Base-by-base conservation (phyloP, 2,888 invertebrate species). In the Aspidiotus rigidus region DNA sequence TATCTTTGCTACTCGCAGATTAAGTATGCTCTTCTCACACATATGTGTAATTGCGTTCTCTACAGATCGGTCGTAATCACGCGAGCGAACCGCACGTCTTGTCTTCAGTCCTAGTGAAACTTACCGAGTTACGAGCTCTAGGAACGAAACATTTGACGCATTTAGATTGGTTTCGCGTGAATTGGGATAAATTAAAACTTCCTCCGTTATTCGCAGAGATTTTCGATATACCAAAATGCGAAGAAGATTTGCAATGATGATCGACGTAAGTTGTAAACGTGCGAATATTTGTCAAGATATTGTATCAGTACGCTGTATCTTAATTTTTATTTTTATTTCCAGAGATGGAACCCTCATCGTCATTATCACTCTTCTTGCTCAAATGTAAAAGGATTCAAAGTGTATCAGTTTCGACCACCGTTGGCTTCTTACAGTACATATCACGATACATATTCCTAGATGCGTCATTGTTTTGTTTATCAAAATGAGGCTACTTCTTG, bases 191-290 rank as follows among this genome's bases (percentile, higher is more conserved):
- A 75, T 83, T 91, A 71, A 83, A 88, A 72, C 83, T 96, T 75
- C 96, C 96, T 61, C 93, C 95, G 5, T 84, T 97, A 69, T 97
- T 94, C 80, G 89, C 95, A 49, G 97, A 97, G 80, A 93, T 96
- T 75, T 97, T 94, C 80, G 96, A 97, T 84, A 94, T 97, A 80
- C 92, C 93, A 74, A 90, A 88, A 79, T 84, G 85, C 76, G 88
- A 87, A 77, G 88, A 88, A 76, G 88, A 88, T 72, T 73, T 75
- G 64, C 74, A 75, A 70, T 74, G 59, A 66, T 66, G 44, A 66
- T 49, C 28, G 28, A 28, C 28, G 59, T 66, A 57, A 66, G 62
- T 59, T 44, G 39, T 13, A 13, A 8, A 55, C 17, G 2, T 28
- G 28, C 28, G 5, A 28, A 28, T 28, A 28, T 28, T 5, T 28